Evolutionary conservation across 2,888 invertebrate species (phyloP), one percentile per base, ranked within the genome.

Genomic region (Allolobophora icterica): DNA sequence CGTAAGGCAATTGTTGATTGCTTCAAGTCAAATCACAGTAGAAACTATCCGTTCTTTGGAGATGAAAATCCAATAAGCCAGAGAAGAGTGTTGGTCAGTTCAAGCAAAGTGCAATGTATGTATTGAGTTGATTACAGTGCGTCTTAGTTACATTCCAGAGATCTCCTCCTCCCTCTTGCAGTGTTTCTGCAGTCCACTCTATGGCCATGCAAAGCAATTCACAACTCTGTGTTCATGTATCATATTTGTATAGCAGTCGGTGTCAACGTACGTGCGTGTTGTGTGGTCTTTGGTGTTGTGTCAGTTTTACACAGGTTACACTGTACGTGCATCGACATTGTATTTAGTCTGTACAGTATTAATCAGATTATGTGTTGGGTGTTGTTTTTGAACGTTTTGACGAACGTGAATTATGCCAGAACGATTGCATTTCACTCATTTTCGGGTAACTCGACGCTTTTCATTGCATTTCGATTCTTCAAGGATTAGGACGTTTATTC

Each of bases 301-400:
- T 71, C 71, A 71, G 71, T 71, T 13, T 0, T 71, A 71, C 17
- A n/a, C 71, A 71, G 71, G 24, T 52, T 5, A 52, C 52, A 24
- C 52, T 52, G 24, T 52, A 24, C 6, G 52, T 24, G 21, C 71
- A 2, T 71, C 11, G 8, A 71, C 71, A n/a, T 52, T 71, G 30
- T 71, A 71, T 71, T 71, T 71, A 71, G 71, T 71, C 71, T 71
- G 71, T 71, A 71, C 71, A 71, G 30, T 71, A n/a, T 71, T 71
- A 5, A 17, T 71, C 71, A 71, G 30, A n/a, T 71, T n/a, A 30
- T 71, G 71, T n/a, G 8, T 30, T 71, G n/a, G 13, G 11, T 71
- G 71, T 71, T 71, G 71, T 71, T 30, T 71, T 11, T 71, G 30
- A 71, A 71, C n/a, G 30, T 71, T 71, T 71, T 8, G n/a, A 21